Conservation (phyloP, 2,888 invertebrate species). For the Nomada hirtipes region DNA sequence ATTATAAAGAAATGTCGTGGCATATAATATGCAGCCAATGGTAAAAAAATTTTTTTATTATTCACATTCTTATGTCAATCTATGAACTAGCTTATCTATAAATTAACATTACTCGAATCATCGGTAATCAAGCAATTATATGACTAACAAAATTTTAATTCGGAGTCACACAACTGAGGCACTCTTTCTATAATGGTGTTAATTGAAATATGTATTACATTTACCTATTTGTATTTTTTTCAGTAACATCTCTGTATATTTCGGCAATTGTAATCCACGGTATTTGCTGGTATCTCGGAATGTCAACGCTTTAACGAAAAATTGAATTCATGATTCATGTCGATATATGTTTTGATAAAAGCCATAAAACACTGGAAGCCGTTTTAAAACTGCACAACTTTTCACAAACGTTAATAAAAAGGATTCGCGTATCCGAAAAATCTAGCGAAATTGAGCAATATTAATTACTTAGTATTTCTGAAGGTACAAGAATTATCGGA, state of each 20-base stretch:
- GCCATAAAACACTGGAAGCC: conserved; percentile 2
- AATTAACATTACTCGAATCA: conserved; percentile 55
- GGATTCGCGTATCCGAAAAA: background rate
- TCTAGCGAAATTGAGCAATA: conserved; percentile 46
- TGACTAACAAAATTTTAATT: conserved; percentile 37
- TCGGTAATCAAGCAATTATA: conserved; percentile 33
- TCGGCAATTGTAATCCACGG: conserved; percentile 7
- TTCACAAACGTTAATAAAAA: conserved; percentile 1
- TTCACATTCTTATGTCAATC: conserved; percentile 37
- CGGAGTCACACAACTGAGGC: conserved; percentile 44
- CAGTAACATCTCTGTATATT: background rate
- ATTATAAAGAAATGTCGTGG: conserved; percentile 25
- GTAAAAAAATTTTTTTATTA: conserved; percentile 48
- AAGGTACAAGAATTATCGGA: conserved; percentile 34
- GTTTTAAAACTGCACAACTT: conserved; percentile 1
- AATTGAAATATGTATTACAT: conserved; percentile 26
- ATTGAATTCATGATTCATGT: background rate
- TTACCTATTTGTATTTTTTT: conserved; percentile 16
- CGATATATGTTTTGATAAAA: conserved; percentile 5
- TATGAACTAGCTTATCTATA: conserved; percentile 56
- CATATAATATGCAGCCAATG: conserved; percentile 35
- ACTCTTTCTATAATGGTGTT: conserved; percentile 19
- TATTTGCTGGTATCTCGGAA: conserved; percentile 18
- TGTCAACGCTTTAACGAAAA: conserved; percentile 13
- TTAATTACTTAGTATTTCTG: conserved; percentile 32